Conservation (phyloP, 2,113 vertebrate species). For the Dermatemys mawii region DNA sequence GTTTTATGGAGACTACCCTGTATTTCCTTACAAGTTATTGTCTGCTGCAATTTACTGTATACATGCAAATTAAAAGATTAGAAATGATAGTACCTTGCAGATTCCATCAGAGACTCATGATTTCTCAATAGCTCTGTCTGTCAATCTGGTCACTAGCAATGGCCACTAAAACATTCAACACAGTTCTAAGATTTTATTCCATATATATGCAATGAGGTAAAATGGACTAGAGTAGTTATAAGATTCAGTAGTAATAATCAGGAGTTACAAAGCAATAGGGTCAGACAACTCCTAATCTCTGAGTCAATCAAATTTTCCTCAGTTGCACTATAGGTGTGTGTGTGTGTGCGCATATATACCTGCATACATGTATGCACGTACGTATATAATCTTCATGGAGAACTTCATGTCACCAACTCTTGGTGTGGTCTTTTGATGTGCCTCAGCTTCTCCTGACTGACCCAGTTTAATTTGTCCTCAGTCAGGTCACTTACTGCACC, state of each 20-base stretch:
- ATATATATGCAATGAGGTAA: not conserved
- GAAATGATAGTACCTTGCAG: not conserved
- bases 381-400: too few species aligned
- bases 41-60: not conserved
- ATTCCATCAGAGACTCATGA: not conserved
- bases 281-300: not conserved
- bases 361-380: too few species aligned
- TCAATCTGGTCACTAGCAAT: not conserved
- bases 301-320: not conserved
- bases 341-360: not conserved
- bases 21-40: not conserved
- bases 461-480: not conserved
- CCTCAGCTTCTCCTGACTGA: not conserved
- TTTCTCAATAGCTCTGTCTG: not conserved
- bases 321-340: not conserved
- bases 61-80: not conserved
- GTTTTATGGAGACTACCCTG: not conserved
- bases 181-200: not conserved
- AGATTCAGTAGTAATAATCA: not conserved
- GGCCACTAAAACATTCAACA: not conserved
- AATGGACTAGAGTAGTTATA: not conserved
- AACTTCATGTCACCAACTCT: not conserved
- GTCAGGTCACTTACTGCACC: not conserved
- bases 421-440: not conserved
- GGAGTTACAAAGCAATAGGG: not conserved